Evolutionary conservation across 2,797 vertebrate genomes (phyloP).

Genomic region (Sebastes steindachneri): DNA sequence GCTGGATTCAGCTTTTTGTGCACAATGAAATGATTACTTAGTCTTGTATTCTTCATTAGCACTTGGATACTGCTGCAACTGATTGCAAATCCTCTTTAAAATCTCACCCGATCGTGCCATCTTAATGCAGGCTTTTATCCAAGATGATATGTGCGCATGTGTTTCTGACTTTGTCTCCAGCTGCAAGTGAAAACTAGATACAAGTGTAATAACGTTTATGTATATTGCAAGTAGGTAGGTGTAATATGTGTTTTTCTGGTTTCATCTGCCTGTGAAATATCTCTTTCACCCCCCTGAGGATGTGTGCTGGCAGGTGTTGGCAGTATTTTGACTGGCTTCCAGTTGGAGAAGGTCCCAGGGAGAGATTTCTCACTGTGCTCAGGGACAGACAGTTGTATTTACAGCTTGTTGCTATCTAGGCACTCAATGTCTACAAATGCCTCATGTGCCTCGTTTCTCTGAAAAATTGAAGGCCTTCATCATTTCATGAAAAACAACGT

Average conservation of each 20-base stretch:
- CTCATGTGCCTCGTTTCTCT: background rate
- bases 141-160: background rate
- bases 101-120: background rate
- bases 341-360: conserved; percentile 57
- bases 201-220: conserved; percentile 4
- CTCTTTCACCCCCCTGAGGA: conserved; percentile 29
- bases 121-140: background rate
- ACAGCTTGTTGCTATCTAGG: conserved; percentile 36
- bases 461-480: conserved; percentile 6
- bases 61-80: conserved; percentile 11
- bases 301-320: conserved; percentile 52
- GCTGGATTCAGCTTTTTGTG: conserved; percentile 46
- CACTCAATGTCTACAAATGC: conserved; percentile 22
- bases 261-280: conserved; percentile 56
- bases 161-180: background rate
- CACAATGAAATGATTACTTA: conserved; percentile 31
- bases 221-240: conserved; percentile 25
- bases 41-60: conserved; percentile 19
- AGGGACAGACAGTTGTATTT: conserved; percentile 55
- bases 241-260: conserved; percentile 43
- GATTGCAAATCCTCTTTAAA: conserved; percentile 13
- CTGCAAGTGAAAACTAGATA: conserved; percentile 18
- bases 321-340: conserved; percentile 65
- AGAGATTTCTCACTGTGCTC: conserved; percentile 43
- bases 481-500: conserved; percentile 2